Percentiles rank a stretch among this genome's conserved stretches.
Conservation (phyloP, 2,113 vertebrate species). For the Bos indicus region DNA sequence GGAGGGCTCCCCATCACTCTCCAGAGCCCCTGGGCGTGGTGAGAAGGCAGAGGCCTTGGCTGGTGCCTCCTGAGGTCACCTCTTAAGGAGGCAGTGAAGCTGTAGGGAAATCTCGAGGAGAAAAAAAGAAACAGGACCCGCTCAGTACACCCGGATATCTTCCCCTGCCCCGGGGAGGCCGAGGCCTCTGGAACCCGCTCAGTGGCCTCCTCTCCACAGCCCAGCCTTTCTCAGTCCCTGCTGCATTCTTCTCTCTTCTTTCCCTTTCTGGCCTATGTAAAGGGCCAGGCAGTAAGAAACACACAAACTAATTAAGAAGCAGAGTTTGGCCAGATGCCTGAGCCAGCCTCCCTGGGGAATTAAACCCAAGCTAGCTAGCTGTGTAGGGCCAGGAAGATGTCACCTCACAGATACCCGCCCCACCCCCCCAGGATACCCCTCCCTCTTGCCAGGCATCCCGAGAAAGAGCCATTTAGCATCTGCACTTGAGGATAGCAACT, state of each 20-base stretch:
- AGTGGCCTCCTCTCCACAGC: not conserved
- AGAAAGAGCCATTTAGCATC: not conserved
- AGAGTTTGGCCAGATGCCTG: constrained; percentile 67
- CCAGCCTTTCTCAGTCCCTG: not conserved
- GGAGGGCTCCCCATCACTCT: not conserved
- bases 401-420: not conserved
- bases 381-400: not conserved
- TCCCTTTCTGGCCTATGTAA: not conserved
- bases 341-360: constrained; percentile 45
- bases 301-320: constrained; percentile 72
- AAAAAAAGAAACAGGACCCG: not conserved
- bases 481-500: not conserved
- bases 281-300: constrained; percentile 53
- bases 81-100: not conserved
- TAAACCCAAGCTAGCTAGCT: constrained; percentile 25
- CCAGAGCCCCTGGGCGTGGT: not conserved
- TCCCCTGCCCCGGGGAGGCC: not conserved
- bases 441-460: not conserved
- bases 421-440: not conserved
- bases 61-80: not conserved
- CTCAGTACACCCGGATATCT: not conserved
- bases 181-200: not conserved
- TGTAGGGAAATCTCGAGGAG: not conserved
- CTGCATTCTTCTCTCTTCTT: not conserved
- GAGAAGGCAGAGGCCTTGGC: not conserved